These are phyloP conservation scores for Ormyrus pomaceus DNA, from an alignment of 2,888 invertebrate genomes.

Conservation along the genomic window DNA sequence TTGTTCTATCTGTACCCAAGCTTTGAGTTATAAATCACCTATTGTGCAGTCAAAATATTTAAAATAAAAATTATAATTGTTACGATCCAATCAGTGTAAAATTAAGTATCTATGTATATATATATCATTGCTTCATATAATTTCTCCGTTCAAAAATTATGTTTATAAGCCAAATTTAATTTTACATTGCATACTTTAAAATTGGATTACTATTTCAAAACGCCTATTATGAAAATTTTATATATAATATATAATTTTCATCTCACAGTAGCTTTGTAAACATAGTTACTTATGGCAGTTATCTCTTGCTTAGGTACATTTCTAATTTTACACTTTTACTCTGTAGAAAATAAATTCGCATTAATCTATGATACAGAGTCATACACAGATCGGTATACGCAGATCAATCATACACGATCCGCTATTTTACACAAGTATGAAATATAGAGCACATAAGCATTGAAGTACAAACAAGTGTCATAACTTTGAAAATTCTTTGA, in stretches of 20 bases:
- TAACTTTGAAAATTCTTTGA: too few species aligned
- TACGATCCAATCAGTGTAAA: too few species aligned
- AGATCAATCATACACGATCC: constrained; percentile 5
- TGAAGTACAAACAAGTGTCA: too few species aligned
- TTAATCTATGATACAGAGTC: constrained; percentile 19
- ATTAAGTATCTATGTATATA: too few species aligned
- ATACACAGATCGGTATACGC: not conserved
- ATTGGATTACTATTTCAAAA: not conserved
- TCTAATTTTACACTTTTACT: not conserved
- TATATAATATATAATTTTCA: too few species aligned
- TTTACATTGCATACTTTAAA: too few species aligned
- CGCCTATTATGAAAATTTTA: not conserved
- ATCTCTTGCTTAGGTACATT: constrained; percentile 1
- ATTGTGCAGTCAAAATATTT: constrained; percentile 1
- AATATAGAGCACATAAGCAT: not conserved
- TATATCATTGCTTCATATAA: too few species aligned
- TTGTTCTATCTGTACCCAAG: constrained; percentile 3
- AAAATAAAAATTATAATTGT: too few species aligned
- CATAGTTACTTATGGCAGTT: not conserved
- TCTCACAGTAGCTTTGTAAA: too few species aligned
- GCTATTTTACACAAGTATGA: constrained; percentile 6
- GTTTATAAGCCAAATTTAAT: too few species aligned
- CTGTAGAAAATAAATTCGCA: constrained; percentile 33
- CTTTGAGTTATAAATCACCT: constrained; percentile 3
- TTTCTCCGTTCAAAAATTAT: too few species aligned